phyloP scores from a whole-genome alignment of 2,797 vertebrate species.

The Strix occidentalis region DNA sequence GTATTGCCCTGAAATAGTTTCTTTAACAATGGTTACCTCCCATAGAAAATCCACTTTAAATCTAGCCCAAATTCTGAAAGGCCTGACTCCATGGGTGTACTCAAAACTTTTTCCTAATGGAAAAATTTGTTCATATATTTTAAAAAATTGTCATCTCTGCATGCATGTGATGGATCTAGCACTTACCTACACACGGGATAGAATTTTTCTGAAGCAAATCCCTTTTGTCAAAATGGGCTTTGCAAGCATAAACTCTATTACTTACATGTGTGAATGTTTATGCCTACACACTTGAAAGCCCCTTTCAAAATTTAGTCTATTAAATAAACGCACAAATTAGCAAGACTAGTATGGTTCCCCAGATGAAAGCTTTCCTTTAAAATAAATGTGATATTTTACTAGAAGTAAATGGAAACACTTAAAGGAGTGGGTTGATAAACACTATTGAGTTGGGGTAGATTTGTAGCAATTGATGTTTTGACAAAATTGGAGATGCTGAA shows the following conservation, averaged over 20 bases:
- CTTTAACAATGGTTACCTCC: not conserved
- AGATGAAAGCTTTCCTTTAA: slow-evolving; percentile 34
- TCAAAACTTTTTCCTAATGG: not conserved
- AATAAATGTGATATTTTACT: slow-evolving; percentile 43
- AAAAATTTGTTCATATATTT: not conserved
- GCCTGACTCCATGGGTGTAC: not conserved
- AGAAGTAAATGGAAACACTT: slow-evolving; percentile 43
- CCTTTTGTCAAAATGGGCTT: slow-evolving; percentile 51
- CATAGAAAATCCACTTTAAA: not conserved
- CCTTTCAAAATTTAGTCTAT: slow-evolving; percentile 18
- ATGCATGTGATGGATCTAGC: slow-evolving; percentile 25
- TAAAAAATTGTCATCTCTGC: not conserved
- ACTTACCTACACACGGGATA: not conserved
- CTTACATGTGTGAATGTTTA: slow-evolving; percentile 23
- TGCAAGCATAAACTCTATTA: slow-evolving; percentile 33
- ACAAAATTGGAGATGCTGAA: slow-evolving; percentile 39
- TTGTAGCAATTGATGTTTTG: slow-evolving; percentile 20
- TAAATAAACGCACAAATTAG: slow-evolving; percentile 5
- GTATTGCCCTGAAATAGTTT: not conserved
- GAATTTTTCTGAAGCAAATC: slow-evolving; percentile 36
- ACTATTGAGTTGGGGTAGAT: slow-evolving; percentile 6
- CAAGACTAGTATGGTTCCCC: not conserved
- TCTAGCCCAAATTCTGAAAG: not conserved
- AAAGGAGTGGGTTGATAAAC: slow-evolving; percentile 1
- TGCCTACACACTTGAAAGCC: slow-evolving; percentile 9